phyloP scores from a whole-genome alignment of 2,113 vertebrate species.

The Coptodon rendalli region DNA sequence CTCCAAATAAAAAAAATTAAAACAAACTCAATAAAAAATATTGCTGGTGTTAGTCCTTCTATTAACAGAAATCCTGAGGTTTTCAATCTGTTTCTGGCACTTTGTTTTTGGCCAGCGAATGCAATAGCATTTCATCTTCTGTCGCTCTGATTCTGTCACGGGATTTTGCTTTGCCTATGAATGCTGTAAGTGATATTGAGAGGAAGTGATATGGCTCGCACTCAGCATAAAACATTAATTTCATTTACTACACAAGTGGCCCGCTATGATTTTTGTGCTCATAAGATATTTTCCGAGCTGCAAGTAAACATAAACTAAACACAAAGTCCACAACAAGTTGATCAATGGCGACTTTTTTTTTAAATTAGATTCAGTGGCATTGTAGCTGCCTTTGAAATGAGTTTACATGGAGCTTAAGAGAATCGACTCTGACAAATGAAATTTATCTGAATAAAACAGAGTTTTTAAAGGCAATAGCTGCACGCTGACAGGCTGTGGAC shows the following conservation, averaged over 20 bases:
- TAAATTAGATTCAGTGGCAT: conserved; percentile 65
- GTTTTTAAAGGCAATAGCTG: conserved; percentile 64
- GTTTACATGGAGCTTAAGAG: conserved; percentile 69
- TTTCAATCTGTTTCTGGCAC: conserved; percentile 25
- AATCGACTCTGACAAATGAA: conserved; percentile 75
- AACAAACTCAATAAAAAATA: background rate
- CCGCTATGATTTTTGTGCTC: conserved; percentile 30
- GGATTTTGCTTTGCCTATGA: conserved; percentile 27
- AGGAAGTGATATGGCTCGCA: conserved; percentile 39
- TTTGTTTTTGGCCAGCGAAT: conserved; percentile 18
- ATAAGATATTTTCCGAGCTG: conserved; percentile 38
- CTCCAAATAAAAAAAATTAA: background rate
- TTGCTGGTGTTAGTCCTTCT: background rate
- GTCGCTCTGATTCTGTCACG: conserved; percentile 23
- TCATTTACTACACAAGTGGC: conserved; percentile 46
- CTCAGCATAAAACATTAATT: conserved; percentile 60
- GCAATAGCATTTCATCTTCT: conserved; percentile 36
- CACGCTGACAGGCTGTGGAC: conserved; percentile 65
- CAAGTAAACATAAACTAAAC: conserved; percentile 56
- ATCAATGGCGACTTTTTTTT: conserved; percentile 68
- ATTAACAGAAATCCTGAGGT: conserved; percentile 7
- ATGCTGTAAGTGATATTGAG: conserved; percentile 42
- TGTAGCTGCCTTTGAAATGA: conserved; percentile 68
- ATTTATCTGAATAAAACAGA: conserved; percentile 73
- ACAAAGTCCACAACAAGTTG: conserved; percentile 68